A percentile compares a stretch with the other conserved stretches of the same genome.
These are phyloP conservation scores for Sebastes fasciatus DNA, from an alignment of 2,113 vertebrate genomes.

Conservation along the genomic window DNA sequence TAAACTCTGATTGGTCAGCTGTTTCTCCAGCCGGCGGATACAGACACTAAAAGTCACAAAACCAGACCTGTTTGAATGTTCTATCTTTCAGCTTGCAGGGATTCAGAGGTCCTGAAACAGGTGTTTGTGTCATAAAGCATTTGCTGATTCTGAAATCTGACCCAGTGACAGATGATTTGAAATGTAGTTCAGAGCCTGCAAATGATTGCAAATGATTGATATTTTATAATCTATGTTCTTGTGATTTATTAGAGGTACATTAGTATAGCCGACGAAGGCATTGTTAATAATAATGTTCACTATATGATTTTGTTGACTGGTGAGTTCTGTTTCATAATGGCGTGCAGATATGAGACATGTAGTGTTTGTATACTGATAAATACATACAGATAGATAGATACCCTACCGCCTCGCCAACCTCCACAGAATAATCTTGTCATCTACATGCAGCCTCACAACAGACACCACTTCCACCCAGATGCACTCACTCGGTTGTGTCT, in stretches of 20 bases:
- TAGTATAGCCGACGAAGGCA: background rate
- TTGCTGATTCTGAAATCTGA: background rate
- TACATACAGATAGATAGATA: background rate
- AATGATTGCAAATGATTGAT: background rate
- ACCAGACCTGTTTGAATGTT: background rate
- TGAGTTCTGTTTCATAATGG: background rate
- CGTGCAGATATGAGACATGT: background rate
- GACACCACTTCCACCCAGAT: constrained; percentile 46
- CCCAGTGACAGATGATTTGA: background rate
- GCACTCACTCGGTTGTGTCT: constrained; percentile 5
- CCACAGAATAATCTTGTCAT: constrained; percentile 25
- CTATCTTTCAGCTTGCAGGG: background rate
- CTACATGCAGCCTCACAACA: constrained; percentile 22
- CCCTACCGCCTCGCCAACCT: constrained; percentile 27
- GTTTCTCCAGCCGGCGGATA: background rate
- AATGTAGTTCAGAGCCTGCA: background rate
- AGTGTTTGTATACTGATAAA: too few relatives aligned
- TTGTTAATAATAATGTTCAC: background rate
- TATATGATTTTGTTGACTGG: background rate
- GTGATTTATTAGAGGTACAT: background rate
- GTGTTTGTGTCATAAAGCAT: background rate
- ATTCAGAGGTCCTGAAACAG: background rate
- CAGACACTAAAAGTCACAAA: background rate
- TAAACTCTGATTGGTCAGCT: background rate
- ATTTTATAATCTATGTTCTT: background rate